Conservation (phyloP, 2,113 vertebrate species). For the Hemiscyllium ocellatum region DNA sequence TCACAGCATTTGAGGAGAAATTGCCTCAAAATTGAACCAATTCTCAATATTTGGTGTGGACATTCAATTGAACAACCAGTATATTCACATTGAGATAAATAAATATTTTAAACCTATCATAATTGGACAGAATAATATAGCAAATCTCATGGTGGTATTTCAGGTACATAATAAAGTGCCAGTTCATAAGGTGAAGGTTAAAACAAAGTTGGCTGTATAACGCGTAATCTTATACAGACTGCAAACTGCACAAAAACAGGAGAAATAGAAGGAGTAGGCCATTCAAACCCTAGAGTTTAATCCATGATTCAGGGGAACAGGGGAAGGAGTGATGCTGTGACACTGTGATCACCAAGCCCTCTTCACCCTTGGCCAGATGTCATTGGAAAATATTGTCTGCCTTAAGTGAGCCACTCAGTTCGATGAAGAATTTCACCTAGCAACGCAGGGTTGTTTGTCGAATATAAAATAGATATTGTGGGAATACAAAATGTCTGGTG, state of each 20-base stretch:
- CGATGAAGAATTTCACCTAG: neutral
- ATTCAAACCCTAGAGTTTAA: neutral
- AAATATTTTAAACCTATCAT: too few relatives aligned
- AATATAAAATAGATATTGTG: neutral
- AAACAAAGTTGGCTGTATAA: too few relatives aligned
- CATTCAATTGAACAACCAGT: too few relatives aligned
- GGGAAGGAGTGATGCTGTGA: too few relatives aligned
- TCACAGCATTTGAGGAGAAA: too few relatives aligned
- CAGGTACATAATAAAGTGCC: too few relatives aligned
- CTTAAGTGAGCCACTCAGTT: neutral
- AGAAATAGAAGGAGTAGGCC: neutral
- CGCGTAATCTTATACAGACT: neutral
- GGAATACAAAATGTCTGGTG: neutral
- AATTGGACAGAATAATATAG: too few relatives aligned
- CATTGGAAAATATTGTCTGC: neutral
- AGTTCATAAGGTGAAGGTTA: too few relatives aligned
- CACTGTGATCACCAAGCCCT: conserved; percentile 14
- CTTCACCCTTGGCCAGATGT: neutral
- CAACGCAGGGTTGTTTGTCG: neutral
- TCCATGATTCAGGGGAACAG: neutral
- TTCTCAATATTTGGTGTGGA: too few relatives aligned
- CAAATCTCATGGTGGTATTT: too few relatives aligned
- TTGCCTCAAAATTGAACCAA: too few relatives aligned
- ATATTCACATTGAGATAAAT: too few relatives aligned
- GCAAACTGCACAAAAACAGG: neutral